A percentile compares a stretch with the other conserved stretches of the same genome.
Evolutionary conservation across 2,888 invertebrate genomes (phyloP).

Genomic region (Brachyptera putata): DNA sequence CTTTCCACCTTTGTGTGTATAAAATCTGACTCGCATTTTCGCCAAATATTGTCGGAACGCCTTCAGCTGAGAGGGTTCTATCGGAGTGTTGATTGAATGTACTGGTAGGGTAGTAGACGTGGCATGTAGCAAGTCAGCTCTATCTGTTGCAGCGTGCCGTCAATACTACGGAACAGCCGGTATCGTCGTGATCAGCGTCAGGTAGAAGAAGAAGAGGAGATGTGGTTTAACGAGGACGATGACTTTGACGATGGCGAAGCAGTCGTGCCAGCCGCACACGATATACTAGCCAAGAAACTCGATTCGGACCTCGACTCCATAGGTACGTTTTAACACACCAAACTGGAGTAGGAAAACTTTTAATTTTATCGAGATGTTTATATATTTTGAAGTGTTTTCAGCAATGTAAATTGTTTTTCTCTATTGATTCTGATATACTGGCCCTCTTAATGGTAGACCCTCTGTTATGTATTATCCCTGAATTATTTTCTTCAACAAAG

Average conservation of each 20-base stretch:
- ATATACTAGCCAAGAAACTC: slow-evolving; percentile 54
- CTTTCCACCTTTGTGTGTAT: too few relatives aligned
- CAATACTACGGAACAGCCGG: slow-evolving; percentile 73
- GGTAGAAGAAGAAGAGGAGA: slow-evolving; percentile 95
- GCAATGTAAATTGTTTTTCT: too few relatives aligned
- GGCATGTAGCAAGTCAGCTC: slow-evolving; percentile 26
- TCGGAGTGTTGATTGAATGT: background rate
- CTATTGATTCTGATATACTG: too few relatives aligned
- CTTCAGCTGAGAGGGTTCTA: too few relatives aligned
- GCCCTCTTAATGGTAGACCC: background rate
- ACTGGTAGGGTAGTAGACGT: background rate
- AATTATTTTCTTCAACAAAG: too few relatives aligned
- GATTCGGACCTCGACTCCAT: slow-evolving; percentile 58
- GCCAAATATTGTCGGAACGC: too few relatives aligned
- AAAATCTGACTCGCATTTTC: too few relatives aligned
- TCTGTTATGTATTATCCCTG: too few relatives aligned
- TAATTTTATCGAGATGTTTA: background rate
- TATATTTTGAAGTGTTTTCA: too few relatives aligned
- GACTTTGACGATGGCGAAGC: slow-evolving; percentile 78
- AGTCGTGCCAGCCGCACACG: slow-evolving; percentile 49
- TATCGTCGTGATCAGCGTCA: slow-evolving; percentile 90
- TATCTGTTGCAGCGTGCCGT: slow-evolving; percentile 60
- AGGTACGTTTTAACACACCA: slow-evolving; percentile 39
- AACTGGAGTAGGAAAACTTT: background rate
- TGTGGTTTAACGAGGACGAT: slow-evolving; percentile 98